Evolutionary conservation across 1,140 invertebrate species (phyloP).

Genomic region (Hyles vespertilio): DNA sequence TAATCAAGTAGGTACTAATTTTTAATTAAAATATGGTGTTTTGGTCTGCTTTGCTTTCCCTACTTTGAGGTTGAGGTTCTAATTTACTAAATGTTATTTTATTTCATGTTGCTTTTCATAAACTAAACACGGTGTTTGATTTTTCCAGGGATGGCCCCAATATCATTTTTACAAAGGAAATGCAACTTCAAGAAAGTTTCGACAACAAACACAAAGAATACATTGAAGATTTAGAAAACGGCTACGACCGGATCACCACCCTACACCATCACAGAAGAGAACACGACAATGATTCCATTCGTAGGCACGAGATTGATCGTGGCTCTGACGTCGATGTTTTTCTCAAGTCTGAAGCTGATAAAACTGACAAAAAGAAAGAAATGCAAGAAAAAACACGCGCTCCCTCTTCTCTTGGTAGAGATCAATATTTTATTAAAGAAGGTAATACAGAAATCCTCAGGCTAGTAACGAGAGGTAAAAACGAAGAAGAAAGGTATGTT

Average conservation of each 20-base stretch:
- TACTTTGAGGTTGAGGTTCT: slow-evolving; percentile 2
- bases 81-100: slow-evolving; percentile 5
- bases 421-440: slow-evolving; percentile 87
- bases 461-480: slow-evolving; percentile 84
- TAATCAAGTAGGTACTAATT: not conserved
- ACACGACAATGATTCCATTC: slow-evolving; percentile 82
- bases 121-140: not conserved
- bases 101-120: too few species aligned
- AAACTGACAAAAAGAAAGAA: slow-evolving; percentile 56
- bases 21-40: too few species aligned
- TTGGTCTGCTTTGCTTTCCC: too few species aligned
- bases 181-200: slow-evolving; percentile 70
- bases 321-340: slow-evolving; percentile 80
- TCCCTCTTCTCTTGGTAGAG: slow-evolving; percentile 72
- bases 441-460: slow-evolving; percentile 88
- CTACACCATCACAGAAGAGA: slow-evolving; percentile 65
- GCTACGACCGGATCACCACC: slow-evolving; percentile 73
- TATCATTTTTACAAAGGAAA: slow-evolving; percentile 76
- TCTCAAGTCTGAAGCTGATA: slow-evolving; percentile 60
- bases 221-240: slow-evolving; percentile 78
- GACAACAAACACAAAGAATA: slow-evolving; percentile 78
- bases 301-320: slow-evolving; percentile 84
- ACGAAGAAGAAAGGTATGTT: slow-evolving; percentile 79
- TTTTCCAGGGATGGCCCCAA: slow-evolving; percentile 71
- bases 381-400: slow-evolving; percentile 48